Base-by-base conservation (phyloP, 1,140 invertebrate genomes). In the Potamilus streckersoni region DNA sequence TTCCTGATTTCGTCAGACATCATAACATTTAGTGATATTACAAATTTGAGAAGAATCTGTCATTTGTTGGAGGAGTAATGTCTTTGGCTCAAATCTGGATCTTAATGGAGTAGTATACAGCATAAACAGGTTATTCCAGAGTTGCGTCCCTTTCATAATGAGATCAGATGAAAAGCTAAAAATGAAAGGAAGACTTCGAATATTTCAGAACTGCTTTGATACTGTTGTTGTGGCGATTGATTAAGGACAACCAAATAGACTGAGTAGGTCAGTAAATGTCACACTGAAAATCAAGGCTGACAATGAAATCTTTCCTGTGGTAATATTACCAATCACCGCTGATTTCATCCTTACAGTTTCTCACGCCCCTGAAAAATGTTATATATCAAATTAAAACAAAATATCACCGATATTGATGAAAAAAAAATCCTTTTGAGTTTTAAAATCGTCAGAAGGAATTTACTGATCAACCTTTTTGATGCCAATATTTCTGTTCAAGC, bases 61-160 rank as follows among this genome's bases (percentile, higher is more conserved):
- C 74, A 0, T 93, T 94, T 23, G 92, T 95, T 0, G 93, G 94
- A 71, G 95, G 95, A 75, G 55, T 98, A 96, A 94, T 2, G 97
- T 96, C 13, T 96, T 94, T 17, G 97, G 98, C 90, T 91, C 94
- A 13, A 97, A 99, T 89, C 95, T 95, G 85, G 96, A 94, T 56
- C 91, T 93, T 8, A 98, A 97, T 90, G 95, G 95, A 74, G 70
- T 87, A 79, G 74, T 89, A 71, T 69, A 80, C 66, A 71, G 68
- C 8, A 66, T 76, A 92, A 93, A 81, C 0, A 31, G 23, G 31
- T 70, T 31, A 92, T 95, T 68, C 90, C 97, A 75, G 95, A 97
- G 90, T 95, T 97, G 84, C 75, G 91, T 94, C 65, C 90, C 98
- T 71, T 95, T 94, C 57, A 94, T 98, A 67, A 94, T 95, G 55